Conservation (phyloP, 2,113 vertebrate species). For the Perca schrenkii region DNA sequence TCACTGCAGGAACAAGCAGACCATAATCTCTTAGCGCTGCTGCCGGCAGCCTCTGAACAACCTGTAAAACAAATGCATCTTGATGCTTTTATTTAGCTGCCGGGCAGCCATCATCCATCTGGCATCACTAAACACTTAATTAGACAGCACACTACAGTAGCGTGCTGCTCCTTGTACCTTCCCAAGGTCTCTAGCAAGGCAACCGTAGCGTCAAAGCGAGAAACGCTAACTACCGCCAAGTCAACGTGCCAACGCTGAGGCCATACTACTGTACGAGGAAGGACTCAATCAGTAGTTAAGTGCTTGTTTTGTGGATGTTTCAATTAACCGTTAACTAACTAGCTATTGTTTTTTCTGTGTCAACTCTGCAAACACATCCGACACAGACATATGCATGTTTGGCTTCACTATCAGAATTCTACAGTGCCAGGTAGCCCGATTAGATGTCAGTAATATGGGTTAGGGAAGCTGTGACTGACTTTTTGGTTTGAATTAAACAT, state of each 20-base stretch:
- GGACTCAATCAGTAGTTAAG: constrained; percentile 24
- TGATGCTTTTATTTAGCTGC: constrained; percentile 20
- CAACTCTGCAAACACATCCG: not conserved
- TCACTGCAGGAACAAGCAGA: constrained; percentile 7
- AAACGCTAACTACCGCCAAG: constrained; percentile 30
- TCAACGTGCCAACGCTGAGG: constrained; percentile 25
- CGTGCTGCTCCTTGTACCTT: constrained; percentile 20
- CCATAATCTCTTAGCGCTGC: not conserved
- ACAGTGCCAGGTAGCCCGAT: no score
- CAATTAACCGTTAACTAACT: not conserved
- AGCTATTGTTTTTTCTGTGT: constrained; percentile 11
- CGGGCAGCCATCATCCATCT: constrained; percentile 41
- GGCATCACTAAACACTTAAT: constrained; percentile 47
- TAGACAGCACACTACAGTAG: constrained; percentile 31
- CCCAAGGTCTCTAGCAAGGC: constrained; percentile 49
- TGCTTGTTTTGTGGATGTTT: constrained; percentile 37
- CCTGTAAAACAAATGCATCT: constrained; percentile 33
- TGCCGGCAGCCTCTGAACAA: constrained; percentile 30
- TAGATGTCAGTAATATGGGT: no score
- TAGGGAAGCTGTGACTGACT: no score
- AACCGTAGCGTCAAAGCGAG: not conserved
- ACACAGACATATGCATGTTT: not conserved
- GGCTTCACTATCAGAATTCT: no score
- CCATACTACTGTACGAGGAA: not conserved
- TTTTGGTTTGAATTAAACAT: no score